These are phyloP conservation scores for Entomobrya proxima DNA, from an alignment of 2,888 invertebrate genomes.

Conservation along the genomic window DNA sequence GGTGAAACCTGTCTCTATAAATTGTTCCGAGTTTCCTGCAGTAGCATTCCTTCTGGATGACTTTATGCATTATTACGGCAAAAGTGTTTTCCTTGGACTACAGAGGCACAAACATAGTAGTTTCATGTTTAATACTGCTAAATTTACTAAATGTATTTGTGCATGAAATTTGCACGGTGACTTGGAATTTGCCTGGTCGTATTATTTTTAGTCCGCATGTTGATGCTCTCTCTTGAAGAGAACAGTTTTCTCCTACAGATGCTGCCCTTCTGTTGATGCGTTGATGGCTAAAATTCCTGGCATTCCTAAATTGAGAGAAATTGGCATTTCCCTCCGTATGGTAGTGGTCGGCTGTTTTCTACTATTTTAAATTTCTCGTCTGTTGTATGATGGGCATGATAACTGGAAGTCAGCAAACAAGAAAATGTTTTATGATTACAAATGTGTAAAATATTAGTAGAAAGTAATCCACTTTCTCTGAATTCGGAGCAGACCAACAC, in stretches of 20 bases:
- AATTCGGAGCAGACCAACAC: not conserved
- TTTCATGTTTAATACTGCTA: constrained; percentile 17
- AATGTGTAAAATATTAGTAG: not conserved
- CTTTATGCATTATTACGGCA: constrained; percentile 17
- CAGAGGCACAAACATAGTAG: not conserved
- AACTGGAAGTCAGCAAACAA: not conserved
- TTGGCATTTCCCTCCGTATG: constrained; percentile 46
- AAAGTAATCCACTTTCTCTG: constrained; percentile 15
- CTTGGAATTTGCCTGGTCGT: not conserved
- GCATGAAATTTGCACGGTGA: not conserved
- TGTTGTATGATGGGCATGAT: not conserved
- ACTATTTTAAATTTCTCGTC: not conserved
- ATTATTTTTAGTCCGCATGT: not conserved
- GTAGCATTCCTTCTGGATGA: not conserved
- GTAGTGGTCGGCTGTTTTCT: not conserved
- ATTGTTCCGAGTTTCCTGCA: not conserved
- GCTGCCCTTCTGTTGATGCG: not conserved
- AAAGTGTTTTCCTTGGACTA: not conserved
- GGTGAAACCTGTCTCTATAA: not conserved
- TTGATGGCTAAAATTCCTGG: constrained; percentile 50
- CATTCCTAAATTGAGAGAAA: constrained; percentile 55
- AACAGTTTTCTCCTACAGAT: not conserved
- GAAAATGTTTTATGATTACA: not conserved
- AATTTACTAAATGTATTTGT: constrained; percentile 6
- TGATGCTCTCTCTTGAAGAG: not conserved